phyloP scores from a whole-genome alignment of 2,888 invertebrate species.

The Sphaerophoria taeniata region DNA sequence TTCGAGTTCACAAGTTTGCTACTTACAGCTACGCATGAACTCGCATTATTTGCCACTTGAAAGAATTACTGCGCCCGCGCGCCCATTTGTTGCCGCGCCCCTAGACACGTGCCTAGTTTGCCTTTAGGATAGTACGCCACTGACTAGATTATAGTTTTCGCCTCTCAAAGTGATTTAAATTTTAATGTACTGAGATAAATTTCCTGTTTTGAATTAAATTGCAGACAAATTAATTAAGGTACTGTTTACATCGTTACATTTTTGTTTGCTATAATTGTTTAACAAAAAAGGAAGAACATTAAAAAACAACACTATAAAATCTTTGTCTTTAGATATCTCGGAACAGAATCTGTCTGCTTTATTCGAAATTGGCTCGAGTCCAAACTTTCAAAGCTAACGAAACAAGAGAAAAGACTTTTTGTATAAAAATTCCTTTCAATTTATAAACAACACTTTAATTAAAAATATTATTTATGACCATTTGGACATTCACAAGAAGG shows the following conservation, averaged over 20 bases:
- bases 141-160: no score
- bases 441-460: constrained; percentile 54
- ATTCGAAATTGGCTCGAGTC: constrained; percentile 42
- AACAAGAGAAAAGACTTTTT: neutral
- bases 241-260: constrained; percentile 54
- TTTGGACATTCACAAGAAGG: neutral
- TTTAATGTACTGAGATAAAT: constrained; percentile 10
- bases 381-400: constrained; percentile 28
- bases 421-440: constrained; percentile 41
- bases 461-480: constrained; percentile 35
- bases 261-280: constrained; percentile 9
- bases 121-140: no score
- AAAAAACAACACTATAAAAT: constrained; percentile 19
- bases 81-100: no score
- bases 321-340: neutral
- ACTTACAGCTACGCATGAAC: no score
- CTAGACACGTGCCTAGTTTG: no score
- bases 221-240: constrained; percentile 59
- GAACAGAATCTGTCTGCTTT: neutral
- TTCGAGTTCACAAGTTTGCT: no score
- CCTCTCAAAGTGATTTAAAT: neutral
- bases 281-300: neutral
- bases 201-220: constrained; percentile 26
- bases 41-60: no score
- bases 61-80: no score